A percentile compares a stretch with the other conserved stretches of the same genome.
Evolutionary conservation across 2,113 vertebrate genomes (phyloP).

Genomic region (Eulemur macaco): DNA sequence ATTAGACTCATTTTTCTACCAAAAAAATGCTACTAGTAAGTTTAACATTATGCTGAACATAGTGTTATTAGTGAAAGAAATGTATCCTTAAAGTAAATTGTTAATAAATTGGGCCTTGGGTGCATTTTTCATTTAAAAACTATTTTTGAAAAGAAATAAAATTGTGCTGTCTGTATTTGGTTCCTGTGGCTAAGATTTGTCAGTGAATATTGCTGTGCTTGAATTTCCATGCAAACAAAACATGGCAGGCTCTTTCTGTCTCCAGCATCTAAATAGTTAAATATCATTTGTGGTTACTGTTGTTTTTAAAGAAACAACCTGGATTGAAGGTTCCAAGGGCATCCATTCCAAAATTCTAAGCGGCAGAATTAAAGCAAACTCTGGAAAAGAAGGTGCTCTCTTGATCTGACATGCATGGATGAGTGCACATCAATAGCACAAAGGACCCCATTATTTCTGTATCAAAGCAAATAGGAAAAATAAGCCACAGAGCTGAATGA

Average conservation of each 20-base stretch:
- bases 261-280: conserved; percentile 75
- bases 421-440: conserved; percentile 82
- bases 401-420: conserved; percentile 80
- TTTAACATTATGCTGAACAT: neutral
- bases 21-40: neutral
- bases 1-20: neutral
- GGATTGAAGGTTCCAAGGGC: conserved; percentile 82
- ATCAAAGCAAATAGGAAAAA: conserved; percentile 85
- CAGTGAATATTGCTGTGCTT: neutral
- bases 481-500: conserved; percentile 73
- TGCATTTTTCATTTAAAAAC: neutral
- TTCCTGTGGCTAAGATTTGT: neutral
- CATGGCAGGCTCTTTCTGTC: neutral
- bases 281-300: conserved; percentile 63
- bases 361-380: conserved; percentile 83
- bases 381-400: conserved; percentile 82
- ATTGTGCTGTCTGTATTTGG: neutral
- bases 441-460: conserved; percentile 85
- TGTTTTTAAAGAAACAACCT: conserved; percentile 73
- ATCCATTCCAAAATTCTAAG: conserved; percentile 84
- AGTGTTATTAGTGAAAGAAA: neutral
- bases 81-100: neutral
- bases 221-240: conserved; percentile 38
- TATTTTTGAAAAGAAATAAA: neutral
- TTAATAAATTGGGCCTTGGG: neutral